Evolutionary conservation across 1,140 invertebrate genomes (phyloP).

Genomic region (Drosophila elegans): DNA sequence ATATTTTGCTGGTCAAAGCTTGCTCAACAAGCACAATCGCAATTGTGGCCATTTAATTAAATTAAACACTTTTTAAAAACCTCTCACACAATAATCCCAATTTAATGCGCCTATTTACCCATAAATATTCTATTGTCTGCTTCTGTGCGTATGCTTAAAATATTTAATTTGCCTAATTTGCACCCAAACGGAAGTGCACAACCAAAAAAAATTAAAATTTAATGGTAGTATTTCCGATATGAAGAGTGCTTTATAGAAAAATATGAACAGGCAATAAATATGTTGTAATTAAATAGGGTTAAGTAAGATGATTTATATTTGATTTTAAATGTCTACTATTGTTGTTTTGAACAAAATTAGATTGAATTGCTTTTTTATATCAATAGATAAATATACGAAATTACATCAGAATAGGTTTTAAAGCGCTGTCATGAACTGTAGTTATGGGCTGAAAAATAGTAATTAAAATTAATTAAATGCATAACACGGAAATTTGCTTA

Average conservation of each 20-base stretch:
- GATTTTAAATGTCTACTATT: too few species aligned
- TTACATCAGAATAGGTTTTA: not conserved
- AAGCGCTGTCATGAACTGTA: not conserved
- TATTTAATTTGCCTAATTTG: slow-evolving; percentile 42
- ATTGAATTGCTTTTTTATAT: too few species aligned
- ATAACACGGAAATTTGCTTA: not conserved
- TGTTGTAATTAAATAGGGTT: slow-evolving; percentile 4
- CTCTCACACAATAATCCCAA: slow-evolving; percentile 29
- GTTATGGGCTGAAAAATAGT: not conserved
- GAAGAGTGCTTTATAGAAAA: not conserved
- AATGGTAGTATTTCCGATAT: slow-evolving; percentile 9
- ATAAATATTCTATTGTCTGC: slow-evolving; percentile 33
- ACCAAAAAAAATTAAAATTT: slow-evolving; percentile 9
- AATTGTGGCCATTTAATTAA: slow-evolving; percentile 42
- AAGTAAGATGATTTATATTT: not conserved
- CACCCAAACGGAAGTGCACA: slow-evolving; percentile 2
- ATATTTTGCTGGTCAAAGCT: slow-evolving; percentile 12
- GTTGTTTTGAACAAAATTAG: too few species aligned
- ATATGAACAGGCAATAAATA: not conserved
- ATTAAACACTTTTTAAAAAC: slow-evolving; percentile 23
- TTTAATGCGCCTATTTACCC: slow-evolving; percentile 29
- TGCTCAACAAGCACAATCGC: slow-evolving; percentile 7
- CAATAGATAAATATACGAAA: too few species aligned
- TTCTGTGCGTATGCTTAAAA: slow-evolving; percentile 17
- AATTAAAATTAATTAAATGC: slow-evolving; percentile 11